A percentile compares a stretch with the other conserved stretches of the same genome.
phyloP scores from a whole-genome alignment of 2,113 vertebrate genomes.

The Naja naja region DNA sequence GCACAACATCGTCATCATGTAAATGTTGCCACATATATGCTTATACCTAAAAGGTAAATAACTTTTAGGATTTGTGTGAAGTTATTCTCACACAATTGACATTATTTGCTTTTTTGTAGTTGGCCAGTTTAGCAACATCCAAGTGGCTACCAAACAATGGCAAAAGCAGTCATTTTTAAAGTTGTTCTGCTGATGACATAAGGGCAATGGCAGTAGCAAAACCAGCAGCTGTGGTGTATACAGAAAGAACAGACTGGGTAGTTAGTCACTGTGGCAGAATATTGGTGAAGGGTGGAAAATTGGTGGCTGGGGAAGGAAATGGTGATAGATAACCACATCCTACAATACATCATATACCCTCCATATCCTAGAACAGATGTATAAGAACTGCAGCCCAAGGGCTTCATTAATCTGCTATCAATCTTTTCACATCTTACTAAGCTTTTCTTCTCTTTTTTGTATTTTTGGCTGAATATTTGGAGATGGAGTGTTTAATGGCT shows the following conservation, averaged over 20 bases:
- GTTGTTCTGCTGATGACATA: neutral
- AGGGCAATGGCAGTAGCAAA: neutral
- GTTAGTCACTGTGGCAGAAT: neutral
- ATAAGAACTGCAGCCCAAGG: neutral
- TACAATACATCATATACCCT: neutral
- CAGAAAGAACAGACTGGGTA: neutral
- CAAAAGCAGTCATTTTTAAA: neutral
- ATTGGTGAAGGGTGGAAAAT: neutral
- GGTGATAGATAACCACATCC: neutral
- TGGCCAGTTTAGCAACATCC: neutral
- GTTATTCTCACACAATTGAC: neutral
- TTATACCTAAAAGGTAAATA: neutral
- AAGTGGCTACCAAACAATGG: neutral
- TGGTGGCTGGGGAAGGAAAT: neutral
- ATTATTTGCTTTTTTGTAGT: neutral
- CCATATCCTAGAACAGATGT: neutral
- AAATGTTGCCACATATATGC: neutral
- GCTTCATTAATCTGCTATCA: neutral
- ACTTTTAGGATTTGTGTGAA: neutral
- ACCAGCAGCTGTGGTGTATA: neutral
- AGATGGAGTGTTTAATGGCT: neutral
- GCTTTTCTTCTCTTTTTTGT: neutral
- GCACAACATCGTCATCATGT: neutral
- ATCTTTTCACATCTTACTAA: neutral
- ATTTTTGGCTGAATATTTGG: neutral